Conservation (phyloP, 35 echinoderm and acorn worm genomes). For the Strongylocentrotus purpuratus region DNA sequence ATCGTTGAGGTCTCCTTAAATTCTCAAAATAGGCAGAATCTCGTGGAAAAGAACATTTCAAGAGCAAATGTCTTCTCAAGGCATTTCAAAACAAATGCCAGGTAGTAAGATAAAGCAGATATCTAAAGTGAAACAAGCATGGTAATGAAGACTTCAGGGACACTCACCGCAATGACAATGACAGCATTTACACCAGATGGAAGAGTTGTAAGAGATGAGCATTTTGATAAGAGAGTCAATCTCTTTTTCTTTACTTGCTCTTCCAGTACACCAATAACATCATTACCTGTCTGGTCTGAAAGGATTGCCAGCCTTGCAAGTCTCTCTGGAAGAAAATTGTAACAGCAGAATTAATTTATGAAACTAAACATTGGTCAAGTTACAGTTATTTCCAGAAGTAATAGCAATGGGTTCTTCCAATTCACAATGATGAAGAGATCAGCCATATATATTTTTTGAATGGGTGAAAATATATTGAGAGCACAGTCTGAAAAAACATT, state of each 20-base stretch:
- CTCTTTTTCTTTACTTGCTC: conserved; percentile 30
- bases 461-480: background rate
- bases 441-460: background rate
- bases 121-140: no score
- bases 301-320: background rate
- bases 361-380: background rate
- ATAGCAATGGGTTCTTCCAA: no score
- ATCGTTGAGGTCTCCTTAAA: no score
- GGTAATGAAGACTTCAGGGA: background rate
- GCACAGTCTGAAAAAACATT: background rate
- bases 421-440: no score
- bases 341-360: background rate
- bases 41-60: no score
- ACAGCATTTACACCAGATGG: background rate
- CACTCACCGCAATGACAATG: conserved; percentile 12
- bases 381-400: no score
- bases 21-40: no score
- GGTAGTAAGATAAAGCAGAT: no score
- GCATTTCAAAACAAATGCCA: no score
- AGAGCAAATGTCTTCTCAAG: no score
- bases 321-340: conserved; percentile 31
- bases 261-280: background rate
- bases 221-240: background rate
- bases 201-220: background rate
- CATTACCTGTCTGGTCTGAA: background rate